These are phyloP conservation scores for Macropodus opercularis DNA, from an alignment of 2,797 vertebrate genomes.

Conservation along the genomic window DNA sequence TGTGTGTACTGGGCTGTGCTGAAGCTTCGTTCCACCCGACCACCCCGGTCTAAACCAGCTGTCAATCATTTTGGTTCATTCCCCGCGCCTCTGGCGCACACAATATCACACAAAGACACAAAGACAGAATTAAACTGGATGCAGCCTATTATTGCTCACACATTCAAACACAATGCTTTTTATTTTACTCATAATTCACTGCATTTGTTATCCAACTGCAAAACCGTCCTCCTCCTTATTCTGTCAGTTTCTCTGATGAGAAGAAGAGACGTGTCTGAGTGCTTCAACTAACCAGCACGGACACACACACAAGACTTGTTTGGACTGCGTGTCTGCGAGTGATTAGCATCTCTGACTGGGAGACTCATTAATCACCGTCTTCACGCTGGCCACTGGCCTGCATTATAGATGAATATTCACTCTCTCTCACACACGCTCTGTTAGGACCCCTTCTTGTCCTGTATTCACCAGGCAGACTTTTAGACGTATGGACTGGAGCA, in stretches of 20 bases:
- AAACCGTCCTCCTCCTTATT: background rate
- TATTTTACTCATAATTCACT: background rate
- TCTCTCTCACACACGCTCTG: slow-evolving; percentile 38
- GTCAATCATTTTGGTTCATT: slow-evolving; percentile 59
- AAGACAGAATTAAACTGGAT: background rate
- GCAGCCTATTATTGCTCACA: background rate
- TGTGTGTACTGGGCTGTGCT: slow-evolving; percentile 61
- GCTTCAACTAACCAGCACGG: slow-evolving; percentile 28
- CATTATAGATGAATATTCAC: slow-evolving; percentile 44
- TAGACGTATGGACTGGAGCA: slow-evolving; percentile 3
- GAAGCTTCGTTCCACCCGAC: slow-evolving; percentile 65
- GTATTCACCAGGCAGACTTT: slow-evolving; percentile 47
- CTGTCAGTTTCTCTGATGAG: background rate
- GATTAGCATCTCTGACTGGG: slow-evolving; percentile 54
- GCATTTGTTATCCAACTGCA: background rate
- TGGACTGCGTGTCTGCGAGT: slow-evolving; percentile 32
- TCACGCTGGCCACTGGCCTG: slow-evolving; percentile 48
- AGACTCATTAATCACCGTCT: slow-evolving; percentile 59
- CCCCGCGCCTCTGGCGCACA: background rate
- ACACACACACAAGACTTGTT: slow-evolving; percentile 16
- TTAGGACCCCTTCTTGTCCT: slow-evolving; percentile 31
- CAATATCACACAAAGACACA: background rate
- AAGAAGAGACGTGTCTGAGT: slow-evolving; percentile 3
- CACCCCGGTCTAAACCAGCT: slow-evolving; percentile 55
- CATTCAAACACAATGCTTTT: background rate